Evolutionary conservation across 2,797 vertebrate species (phyloP), one percentile per base, ranked within the genome.

Genomic region (Alexandromys oeconomus): DNA sequence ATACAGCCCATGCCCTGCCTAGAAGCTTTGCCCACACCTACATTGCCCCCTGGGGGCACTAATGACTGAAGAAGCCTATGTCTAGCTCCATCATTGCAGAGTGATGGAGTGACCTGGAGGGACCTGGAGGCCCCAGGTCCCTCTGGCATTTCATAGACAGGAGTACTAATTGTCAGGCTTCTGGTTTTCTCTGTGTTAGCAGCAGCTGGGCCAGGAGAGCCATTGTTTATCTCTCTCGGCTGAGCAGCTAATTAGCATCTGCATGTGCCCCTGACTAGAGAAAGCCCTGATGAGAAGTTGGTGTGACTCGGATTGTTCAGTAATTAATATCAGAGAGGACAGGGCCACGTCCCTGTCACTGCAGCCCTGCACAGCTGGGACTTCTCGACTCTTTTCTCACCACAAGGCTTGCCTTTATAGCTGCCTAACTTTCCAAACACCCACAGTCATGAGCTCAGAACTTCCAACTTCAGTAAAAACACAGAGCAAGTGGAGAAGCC

Each of bases 241-340:
- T 12, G 9, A 71, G 21, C 59, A 73, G 95, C 54, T 94, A 95
- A 95, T 95, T 94, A 92, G 84, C 91, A 93, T 87, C 61, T 19
- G 3, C 13, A 11, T 89, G 71, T 65, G 43, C 57, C 67, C 63
- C 59, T 43, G 59, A 67, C 76, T 76, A 65, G 91, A 94, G 95
- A 93, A 71, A 67, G 61, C 19, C 73, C 71, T 82, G 37, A 74
- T 57, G 40, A 54, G 78, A 46, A 88, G 48, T 61, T 81, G 65
- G 34, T 54, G 46, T 94, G 87, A 23, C 79, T 88, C 67, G 17
- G 61, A n/a, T 61, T 82, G 94, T 81, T 93, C 77, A 59, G 89
- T 89, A 91, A 95, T 93, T 95, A 97, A 78, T 73, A 87, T 61
- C 57, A 54, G 63, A 78, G 51, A 73, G 65, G 76, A 80, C 40